These are phyloP conservation scores for Brienomyrus longianalis DNA, from an alignment of 2,113 vertebrate species.

Conservation along the genomic window DNA sequence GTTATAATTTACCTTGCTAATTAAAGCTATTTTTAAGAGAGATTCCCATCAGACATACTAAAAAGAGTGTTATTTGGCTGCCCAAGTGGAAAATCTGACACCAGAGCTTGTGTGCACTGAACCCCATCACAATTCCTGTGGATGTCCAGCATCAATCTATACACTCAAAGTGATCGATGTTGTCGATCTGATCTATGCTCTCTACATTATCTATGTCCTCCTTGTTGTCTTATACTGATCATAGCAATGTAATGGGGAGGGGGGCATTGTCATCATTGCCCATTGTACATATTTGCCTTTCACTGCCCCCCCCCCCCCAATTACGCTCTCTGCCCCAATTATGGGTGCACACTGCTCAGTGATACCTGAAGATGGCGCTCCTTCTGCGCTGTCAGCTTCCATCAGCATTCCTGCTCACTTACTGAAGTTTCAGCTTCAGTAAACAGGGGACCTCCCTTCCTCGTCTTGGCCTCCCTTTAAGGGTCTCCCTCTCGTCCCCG, in stretches of 20 bases:
- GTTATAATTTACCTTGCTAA: neutral
- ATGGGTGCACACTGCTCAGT: conserved; percentile 67
- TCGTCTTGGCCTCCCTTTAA: conserved; percentile 40
- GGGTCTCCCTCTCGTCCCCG: conserved; percentile 39
- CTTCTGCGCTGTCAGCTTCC: conserved; percentile 72
- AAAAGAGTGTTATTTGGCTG: neutral
- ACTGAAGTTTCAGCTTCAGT: conserved; percentile 65
- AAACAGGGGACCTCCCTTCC: conserved; percentile 55
- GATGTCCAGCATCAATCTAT: neutral
- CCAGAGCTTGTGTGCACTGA: neutral
- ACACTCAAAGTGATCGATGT: neutral
- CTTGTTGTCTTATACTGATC: neutral
- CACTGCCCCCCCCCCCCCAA: conserved; percentile 38
- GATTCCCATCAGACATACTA: neutral
- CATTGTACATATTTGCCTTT: conserved; percentile 28
- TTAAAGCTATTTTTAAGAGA: neutral
- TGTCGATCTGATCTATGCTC: neutral
- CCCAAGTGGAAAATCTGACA: neutral
- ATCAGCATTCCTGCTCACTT: conserved; percentile 72
- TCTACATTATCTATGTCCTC: neutral
- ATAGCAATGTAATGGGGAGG: neutral
- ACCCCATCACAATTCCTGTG: neutral
- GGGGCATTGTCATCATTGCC: conserved; percentile 34
- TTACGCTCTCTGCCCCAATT: conserved; percentile 64
- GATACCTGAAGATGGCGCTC: conserved; percentile 70